phyloP scores from a whole-genome alignment of 2,113 vertebrate species.

The Cyphomyrus plagiostoma region DNA sequence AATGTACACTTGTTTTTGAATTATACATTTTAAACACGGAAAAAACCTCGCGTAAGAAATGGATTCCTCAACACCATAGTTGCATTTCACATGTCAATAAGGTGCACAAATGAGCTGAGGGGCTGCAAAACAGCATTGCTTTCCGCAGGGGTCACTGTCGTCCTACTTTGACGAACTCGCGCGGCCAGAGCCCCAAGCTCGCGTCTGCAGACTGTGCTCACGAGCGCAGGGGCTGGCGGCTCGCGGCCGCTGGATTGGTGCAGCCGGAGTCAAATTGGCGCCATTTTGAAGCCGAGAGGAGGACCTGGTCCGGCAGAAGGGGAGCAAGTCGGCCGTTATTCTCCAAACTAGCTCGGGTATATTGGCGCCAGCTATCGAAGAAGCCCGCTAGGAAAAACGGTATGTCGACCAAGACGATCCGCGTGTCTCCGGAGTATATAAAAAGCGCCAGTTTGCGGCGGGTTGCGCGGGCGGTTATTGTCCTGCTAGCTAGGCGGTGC shows the following conservation, averaged over 20 bases:
- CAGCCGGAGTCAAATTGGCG: conserved; percentile 80
- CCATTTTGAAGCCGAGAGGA: conserved; percentile 95
- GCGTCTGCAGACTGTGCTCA: conserved; percentile 67
- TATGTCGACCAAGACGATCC: background rate
- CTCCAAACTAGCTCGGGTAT: conserved; percentile 57
- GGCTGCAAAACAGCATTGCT: background rate
- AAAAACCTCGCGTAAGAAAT: background rate
- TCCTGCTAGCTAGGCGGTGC: conserved; percentile 25
- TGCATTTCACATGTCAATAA: background rate
- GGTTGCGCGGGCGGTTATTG: background rate
- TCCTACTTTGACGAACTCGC: background rate
- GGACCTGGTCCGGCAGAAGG: conserved; percentile 71
- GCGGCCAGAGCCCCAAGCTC: background rate
- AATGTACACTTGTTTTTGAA: background rate
- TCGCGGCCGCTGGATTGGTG: conserved; percentile 61
- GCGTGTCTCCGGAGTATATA: background rate
- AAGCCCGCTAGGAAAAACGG: background rate
- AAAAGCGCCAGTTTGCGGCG: background rate
- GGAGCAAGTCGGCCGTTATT: conserved; percentile 64
- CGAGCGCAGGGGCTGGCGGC: conserved; percentile 33
- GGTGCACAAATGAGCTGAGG: background rate
- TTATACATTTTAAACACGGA: background rate
- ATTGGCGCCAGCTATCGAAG: conserved; percentile 10
- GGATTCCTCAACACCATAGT: background rate
- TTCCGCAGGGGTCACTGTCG: conserved; percentile 31